Evolutionary conservation across 2,888 invertebrate genomes (phyloP), one percentile per base, ranked within the genome.

Genomic region (Pecten maximus): DNA sequence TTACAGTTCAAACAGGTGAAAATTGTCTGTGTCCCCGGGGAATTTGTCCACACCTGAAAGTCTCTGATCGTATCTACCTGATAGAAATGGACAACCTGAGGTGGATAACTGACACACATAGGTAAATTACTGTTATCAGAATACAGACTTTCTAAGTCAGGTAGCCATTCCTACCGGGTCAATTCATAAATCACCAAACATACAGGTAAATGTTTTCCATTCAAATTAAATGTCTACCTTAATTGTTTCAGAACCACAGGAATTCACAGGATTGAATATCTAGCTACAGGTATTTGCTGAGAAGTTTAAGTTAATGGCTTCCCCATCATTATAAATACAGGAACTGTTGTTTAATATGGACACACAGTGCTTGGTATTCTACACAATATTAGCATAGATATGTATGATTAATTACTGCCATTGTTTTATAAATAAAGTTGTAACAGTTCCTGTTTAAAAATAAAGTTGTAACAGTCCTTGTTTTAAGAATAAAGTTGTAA

Each of bases 1-100:
- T 74, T 74, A 74, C 74, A 74, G 74, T 74, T 74, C 74, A 74
- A 74, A 74, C 74, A 74, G 74, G 74, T 74, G 74, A 74, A 35
- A 74, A 74, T 74, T 74, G 74, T 74, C 74, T 60, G n/a, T 60
- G 60, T 60, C 74, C 74, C 35, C 2, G 28, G 74, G 74, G 74
- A 44, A 54, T 54, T 19, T 12, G 74, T 74, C 74, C 74, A 74
- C 74, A 74, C 74, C 74, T 74, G 74, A 19, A 54, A 54, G 44
- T 44, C 44, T 10, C 44, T 44, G 44, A n/a, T n/a, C n/a, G n/a
- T 44, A 12, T 44, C 4, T 44, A 44, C 44, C 44, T 44, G 44
- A 44, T 44, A 12, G 44, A n/a, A 44, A 44, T 44, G 44, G 44
- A 54, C 50, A 23, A 54, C 50, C 50, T 54, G 3, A 19, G 15